Evolutionary conservation across 2,797 vertebrate species (phyloP).

Genomic region (Nannoperca obscura): DNA sequence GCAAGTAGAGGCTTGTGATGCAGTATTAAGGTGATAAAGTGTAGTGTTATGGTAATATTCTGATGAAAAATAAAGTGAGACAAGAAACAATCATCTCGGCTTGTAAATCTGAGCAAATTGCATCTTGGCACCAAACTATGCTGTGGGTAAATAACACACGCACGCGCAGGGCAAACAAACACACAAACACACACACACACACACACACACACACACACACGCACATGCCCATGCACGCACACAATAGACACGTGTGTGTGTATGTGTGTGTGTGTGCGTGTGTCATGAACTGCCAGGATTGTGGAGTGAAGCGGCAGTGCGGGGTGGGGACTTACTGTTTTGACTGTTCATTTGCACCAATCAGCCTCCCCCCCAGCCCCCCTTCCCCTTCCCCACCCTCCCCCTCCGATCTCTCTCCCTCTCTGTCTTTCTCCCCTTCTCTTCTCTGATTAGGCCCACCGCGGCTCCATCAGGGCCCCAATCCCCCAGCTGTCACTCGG

Average conservation of each 20-base stretch:
- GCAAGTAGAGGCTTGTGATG: not conserved
- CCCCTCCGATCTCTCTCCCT: conserved; percentile 26
- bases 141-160: not conserved
- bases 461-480: conserved; percentile 98
- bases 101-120: conserved; percentile 39
- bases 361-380: conserved; percentile 90
- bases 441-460: conserved; percentile 98
- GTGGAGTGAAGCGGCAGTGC: conserved; percentile 60
- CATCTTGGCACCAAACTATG: conserved; percentile 16
- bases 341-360: conserved; percentile 99
- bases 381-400: conserved; percentile 79
- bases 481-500: conserved; percentile 99
- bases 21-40: conserved; percentile 8
- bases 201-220: not conserved
- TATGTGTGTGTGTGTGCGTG: conserved; percentile 29
- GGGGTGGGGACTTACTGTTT: conserved; percentile 74
- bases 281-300: conserved; percentile 58
- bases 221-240: not conserved
- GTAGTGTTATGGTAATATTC: conserved; percentile 34
- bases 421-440: conserved; percentile 77
- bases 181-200: not conserved
- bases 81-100: conserved; percentile 21
- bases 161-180: no score
- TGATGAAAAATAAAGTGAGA: conserved; percentile 14
- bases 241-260: not conserved